Evolutionary conservation across 2,797 vertebrate species (phyloP), one percentile per base, ranked within the genome.

Genomic region (Urophycis tenuis): DNA sequence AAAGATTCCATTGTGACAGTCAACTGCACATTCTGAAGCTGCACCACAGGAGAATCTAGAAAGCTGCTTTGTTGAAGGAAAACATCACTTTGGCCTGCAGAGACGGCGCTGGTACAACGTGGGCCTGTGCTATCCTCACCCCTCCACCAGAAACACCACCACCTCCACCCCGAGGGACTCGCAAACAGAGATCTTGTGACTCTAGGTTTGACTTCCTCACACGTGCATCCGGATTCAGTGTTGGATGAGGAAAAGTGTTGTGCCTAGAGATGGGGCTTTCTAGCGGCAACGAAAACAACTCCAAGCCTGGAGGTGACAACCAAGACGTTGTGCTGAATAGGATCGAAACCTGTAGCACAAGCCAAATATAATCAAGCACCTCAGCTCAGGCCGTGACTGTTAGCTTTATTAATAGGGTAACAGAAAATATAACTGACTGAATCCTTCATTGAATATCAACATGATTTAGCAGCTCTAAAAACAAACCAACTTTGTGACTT

Each of bases 141-240:
- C 25, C 53, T 53, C 45, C 45, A 60, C 53, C 19, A n/a, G 3
- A 4, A 53, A 17, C 53, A 25, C 53, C 53, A 3, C 53, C 53
- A 49, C 22, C 53, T 60, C 53, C 22, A 25, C n/a, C 90, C 88
- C 83, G 17, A 85, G 81, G 86, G 80, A 32, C 85, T 79, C n/a
- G 22, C 88, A 92, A 91, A 91, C 87, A 89, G 72, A 86, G 79
- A 88, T 89, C 87, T 90, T 87, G 88, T 92, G 89, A 91, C 89
- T 89, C 74, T 79, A 79, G 73, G 83, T 83, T 71, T 49, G 74
- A 89, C 87, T 88, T 89, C 86, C 84, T 89, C 83, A 84, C 83
- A 81, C 80, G 84, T 80, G 82, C 82, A 89, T 90, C 87, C 84
- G 85, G 87, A 88, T 79, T 81, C 80, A 83, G 49, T 78, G 85